These are phyloP conservation scores for Plestiodon gilberti DNA, from an alignment of 2,113 vertebrate genomes.

Conservation along the genomic window DNA sequence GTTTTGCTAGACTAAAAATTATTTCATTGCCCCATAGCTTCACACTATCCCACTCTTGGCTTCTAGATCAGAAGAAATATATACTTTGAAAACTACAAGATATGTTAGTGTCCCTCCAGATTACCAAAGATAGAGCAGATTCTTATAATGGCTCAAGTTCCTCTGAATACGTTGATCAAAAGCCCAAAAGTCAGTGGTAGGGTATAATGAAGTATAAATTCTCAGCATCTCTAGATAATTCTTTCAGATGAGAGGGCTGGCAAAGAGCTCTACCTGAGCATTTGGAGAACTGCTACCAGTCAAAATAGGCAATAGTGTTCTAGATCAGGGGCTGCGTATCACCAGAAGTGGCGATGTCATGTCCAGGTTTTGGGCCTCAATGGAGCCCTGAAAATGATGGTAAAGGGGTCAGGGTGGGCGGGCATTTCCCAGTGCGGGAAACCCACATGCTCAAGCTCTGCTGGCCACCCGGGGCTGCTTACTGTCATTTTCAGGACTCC, in stretches of 20 bases:
- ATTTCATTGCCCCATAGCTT: neutral
- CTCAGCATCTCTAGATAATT: neutral
- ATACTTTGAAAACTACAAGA: neutral
- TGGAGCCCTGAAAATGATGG: too few species aligned
- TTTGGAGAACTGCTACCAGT: neutral
- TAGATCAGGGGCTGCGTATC: too few species aligned
- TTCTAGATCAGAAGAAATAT: neutral
- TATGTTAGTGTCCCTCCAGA: neutral
- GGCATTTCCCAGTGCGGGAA: too few species aligned
- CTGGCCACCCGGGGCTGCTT: too few species aligned
- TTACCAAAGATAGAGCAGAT: neutral
- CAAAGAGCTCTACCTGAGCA: neutral
- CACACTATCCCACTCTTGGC: neutral
- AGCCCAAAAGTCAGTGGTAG: neutral
- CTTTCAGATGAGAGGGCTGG: neutral
- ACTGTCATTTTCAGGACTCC: too few species aligned
- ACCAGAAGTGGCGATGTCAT: too few species aligned
- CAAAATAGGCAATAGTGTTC: neutral
- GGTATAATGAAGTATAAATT: neutral
- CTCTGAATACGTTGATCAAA: neutral
- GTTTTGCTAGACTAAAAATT: neutral
- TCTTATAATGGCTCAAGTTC: slow-evolving; percentile 6
- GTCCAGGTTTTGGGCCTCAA: too few species aligned
- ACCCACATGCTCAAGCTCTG: too few species aligned
- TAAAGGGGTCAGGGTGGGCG: too few species aligned